A percentile compares a stretch with the other conserved stretches of the same genome.
phyloP scores from a whole-genome alignment of 2,888 invertebrate species.

The Apodemia duryi region DNA sequence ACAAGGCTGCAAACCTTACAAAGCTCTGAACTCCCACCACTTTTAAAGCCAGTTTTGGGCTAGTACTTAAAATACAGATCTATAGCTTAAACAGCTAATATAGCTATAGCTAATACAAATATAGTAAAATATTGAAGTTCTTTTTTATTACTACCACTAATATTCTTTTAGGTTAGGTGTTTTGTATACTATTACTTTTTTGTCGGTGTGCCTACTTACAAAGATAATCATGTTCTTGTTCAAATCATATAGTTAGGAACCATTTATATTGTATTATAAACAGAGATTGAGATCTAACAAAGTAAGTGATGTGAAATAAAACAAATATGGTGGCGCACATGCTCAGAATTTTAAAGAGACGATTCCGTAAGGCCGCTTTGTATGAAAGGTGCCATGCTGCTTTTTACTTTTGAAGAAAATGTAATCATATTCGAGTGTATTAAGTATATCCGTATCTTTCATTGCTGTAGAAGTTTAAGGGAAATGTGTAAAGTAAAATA shows the following conservation, averaged over 20 bases:
- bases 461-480: too few relatives aligned
- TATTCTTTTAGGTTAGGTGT: neutral
- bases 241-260: slow-evolving; percentile 14
- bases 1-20: too few relatives aligned
- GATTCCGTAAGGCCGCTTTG: slow-evolving; percentile 43
- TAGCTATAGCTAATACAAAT: too few relatives aligned
- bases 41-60: too few relatives aligned
- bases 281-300: slow-evolving; percentile 68
- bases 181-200: neutral
- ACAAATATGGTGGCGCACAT: slow-evolving; percentile 67
- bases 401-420: neutral
- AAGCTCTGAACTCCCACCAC: too few relatives aligned
- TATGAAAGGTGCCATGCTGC: neutral
- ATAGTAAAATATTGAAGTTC: too few relatives aligned
- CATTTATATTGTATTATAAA: slow-evolving; percentile 50
- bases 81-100: too few relatives aligned
- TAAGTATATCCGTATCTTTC: too few relatives aligned
- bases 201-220: neutral
- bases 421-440: too few relatives aligned
- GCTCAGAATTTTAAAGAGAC: slow-evolving; percentile 60
- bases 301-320: slow-evolving; percentile 65
- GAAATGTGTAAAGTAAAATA: too few relatives aligned
- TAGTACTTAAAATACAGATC: too few relatives aligned
- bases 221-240: slow-evolving; percentile 4
- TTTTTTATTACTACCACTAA: too few relatives aligned